Evolutionary conservation across 1,140 invertebrate genomes (phyloP), one percentile per base, ranked within the genome.

Genomic region (Aphelenchoides fujianensis): DNA sequence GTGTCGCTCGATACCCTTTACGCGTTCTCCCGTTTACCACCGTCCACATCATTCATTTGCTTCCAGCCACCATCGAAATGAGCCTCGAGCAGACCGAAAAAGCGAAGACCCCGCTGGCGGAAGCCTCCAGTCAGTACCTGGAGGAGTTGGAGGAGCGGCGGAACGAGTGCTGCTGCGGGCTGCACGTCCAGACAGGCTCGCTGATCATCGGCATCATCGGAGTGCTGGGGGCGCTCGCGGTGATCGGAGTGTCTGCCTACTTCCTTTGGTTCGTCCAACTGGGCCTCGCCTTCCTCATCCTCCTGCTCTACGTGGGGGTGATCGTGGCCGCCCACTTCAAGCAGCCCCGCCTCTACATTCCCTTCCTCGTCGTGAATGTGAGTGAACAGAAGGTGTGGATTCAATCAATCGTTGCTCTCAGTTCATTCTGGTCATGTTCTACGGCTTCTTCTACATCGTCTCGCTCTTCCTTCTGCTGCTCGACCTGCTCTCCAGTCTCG

Each of bases 371-470:
- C 32, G 36, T 66, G n/a, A 66, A 66, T 48, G 55, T 59, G 34
- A 59, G 5, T 59, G 12, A 59, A 5, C 41, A n/a, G n/a, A n/a
- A n/a, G n/a, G n/a, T n/a, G n/a, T n/a, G n/a, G n/a, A n/a, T n/a
- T n/a, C n/a, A n/a, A n/a, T n/a, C n/a, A n/a, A n/a, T n/a, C n/a
- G n/a, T n/a, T n/a, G 34, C n/a, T 59, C 34, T 59, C 23, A 59
- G 55, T 66, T 66, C 36, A 37, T 66, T n/a, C 23, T 34, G 27
- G 63, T 66, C 1, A 66, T 66, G 31, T 35, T 66, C 2, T 66
- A 66, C 63, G 63, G 63, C 2, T 66, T 34, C 36, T 66, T 32
- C 63, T 66, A 66, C 63, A 66, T 66, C 31, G 63, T 34, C 41
- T 66, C 63, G 12, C 16, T 66, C 32, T 37, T 66, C 63, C 53